Percentiles rank a stretch among this genome's conserved stretches.
These are phyloP conservation scores for Psephotus haematonotus DNA, from an alignment of 2,113 vertebrate genomes.

Conservation along the genomic window DNA sequence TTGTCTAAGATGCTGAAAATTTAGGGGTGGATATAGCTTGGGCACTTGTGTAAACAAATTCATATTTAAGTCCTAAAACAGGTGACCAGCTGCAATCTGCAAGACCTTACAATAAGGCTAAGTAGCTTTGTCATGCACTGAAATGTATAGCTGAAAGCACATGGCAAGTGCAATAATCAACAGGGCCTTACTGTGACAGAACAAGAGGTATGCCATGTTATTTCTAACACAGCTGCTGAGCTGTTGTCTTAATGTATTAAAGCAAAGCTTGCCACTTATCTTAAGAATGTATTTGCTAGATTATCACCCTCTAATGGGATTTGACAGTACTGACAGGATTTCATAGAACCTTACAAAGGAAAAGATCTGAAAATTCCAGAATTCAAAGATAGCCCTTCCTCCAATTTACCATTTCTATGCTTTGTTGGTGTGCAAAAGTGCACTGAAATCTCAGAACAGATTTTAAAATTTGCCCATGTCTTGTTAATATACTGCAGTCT, in stretches of 20 bases:
- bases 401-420: conserved; percentile 30
- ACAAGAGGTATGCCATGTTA: neutral
- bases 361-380: conserved; percentile 58
- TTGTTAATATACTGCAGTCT: conserved; percentile 73
- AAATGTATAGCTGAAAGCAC: neutral
- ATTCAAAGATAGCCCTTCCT: conserved; percentile 55
- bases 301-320: conserved; percentile 48
- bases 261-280: conserved; percentile 71
- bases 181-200: neutral
- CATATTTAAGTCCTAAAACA: neutral
- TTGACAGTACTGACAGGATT: conserved; percentile 57
- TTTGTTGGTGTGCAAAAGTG: conserved; percentile 58
- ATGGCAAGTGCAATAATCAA: neutral
- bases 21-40: neutral
- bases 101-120: conserved; percentile 34
- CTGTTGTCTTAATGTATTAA: conserved; percentile 34
- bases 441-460: conserved; percentile 56
- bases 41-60: neutral
- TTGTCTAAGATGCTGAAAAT: conserved; percentile 13
- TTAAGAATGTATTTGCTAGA: conserved; percentile 54
- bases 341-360: conserved; percentile 50
- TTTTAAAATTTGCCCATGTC: conserved; percentile 22
- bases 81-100: conserved; percentile 23
- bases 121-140: conserved; percentile 55
- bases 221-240: conserved; percentile 38